Evolutionary conservation across 2,888 invertebrate genomes (phyloP), one percentile per base, ranked within the genome.

Genomic region (Scaptomyza caliginosa): DNA sequence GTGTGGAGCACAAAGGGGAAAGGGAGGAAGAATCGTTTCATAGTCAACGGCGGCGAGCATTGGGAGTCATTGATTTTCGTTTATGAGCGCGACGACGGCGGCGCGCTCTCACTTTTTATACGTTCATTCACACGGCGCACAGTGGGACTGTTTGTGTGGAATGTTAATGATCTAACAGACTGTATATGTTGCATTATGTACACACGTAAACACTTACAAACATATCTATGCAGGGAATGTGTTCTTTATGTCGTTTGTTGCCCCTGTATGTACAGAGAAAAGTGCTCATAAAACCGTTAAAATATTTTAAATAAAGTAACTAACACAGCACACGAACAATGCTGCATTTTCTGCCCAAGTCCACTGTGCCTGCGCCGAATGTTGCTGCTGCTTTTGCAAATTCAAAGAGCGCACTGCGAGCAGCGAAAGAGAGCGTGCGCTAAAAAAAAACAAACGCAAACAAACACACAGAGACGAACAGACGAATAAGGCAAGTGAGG

Each of bases 61-160:
- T 86, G 77, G 86, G 81, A 86, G 77, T 81, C 81, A 81, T 81
- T 81, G 86, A 81, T 81, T 81, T 86, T 81, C 80, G 86, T 81
- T 81, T 81, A 81, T 83, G 84, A 86, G 80, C 74, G 59, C 69
- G 63, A 72, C 72, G 52, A 46, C 74, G 57, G 46, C 74, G 64
- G 58, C 55, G 65, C 84, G 80, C 80, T 81, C 80, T 81, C 86
- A 81, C 80, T 81, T 81, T 81, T 81, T 83, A 86, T 86, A 83
- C 86, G 80, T 81, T 86, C 80, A 81, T 81, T 81, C 80, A 81
- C 80, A 86, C 84, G 81, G 57, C 42, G 80, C 68, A 80, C 86
- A 67, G 80, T 80, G 80, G 63, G 26, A 32, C 39, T 13, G 40
- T 38, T 51, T 51, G 28, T 38, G 6, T 49, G 55, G 43, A 65